Base-by-base conservation (phyloP, 2,797 vertebrate species). In the Psittacula echo region DNA sequence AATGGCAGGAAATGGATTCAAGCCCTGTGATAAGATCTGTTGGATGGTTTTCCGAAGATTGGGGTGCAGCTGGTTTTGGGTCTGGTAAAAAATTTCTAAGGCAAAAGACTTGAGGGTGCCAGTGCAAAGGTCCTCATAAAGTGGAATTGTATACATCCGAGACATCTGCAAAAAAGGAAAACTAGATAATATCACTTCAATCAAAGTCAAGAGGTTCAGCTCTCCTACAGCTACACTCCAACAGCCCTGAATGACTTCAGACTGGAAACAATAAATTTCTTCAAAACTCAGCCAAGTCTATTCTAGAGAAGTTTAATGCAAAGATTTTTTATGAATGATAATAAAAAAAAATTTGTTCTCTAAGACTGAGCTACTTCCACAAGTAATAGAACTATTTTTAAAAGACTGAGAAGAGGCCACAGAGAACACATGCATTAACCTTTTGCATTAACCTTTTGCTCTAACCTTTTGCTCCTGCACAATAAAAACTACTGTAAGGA, bases 111-210 rank as follows among this genome's bases (percentile, higher is more conserved):
- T 99, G 98, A 99, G 98, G 89, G 98, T 98, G 30, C 99, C 99
- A 3, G 99, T 98, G 88, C 99, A 99, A 96, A 99, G 98, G 98
- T 99, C 99, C 95, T 99, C 99, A 0, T 99, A 99, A 81, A 99
- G 98, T 4, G 99, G 99, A 97, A 99, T 98, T 1, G 99, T 99
- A 97, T 99, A 99, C 99, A 99, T 99, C 96, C 99, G 98, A 29
- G 99, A 99, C 53, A 99, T 99, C 99, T 99, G 97, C 7, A 71
- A 91, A 48, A 85, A 79, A 94, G 45, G 37, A 86, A 72, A 77
- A 84, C 34, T 30, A 65, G 30, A 83, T 71, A 89, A 45, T 32
- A 62, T 26, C 47, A 66, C 29, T 71, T 79, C 37, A 71, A 1
- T 24, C 51, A 30, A 64, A 93, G 53, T 12, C 62, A 87, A 87